Percentiles rank a stretch among this genome's conserved stretches.
Evolutionary conservation across 2,888 invertebrate genomes (phyloP).

Genomic region (Salpingus planirostris): DNA sequence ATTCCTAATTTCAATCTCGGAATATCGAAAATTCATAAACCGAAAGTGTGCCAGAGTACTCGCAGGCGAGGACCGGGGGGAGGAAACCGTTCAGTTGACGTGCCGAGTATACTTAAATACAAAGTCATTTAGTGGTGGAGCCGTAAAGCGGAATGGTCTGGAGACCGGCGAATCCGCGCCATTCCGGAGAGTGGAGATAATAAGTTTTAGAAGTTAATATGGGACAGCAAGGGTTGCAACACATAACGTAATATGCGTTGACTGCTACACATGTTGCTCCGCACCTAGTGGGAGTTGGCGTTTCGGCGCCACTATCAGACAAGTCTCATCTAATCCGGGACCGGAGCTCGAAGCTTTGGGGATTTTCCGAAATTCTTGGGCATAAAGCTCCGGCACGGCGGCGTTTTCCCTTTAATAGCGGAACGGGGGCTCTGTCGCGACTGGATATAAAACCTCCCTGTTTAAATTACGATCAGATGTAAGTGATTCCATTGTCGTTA

Average conservation of each 20-base stretch:
- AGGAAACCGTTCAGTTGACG: not conserved
- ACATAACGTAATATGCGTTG: conserved; percentile 27
- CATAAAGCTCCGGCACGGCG: conserved; percentile 30
- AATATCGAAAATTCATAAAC: no score
- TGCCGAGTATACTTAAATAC: conserved; percentile 7
- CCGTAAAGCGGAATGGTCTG: conserved; percentile 6
- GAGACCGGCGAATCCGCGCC: conserved; percentile 11
- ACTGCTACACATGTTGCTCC: conserved; percentile 32
- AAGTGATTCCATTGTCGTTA: conserved; percentile 20
- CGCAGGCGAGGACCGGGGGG: no score
- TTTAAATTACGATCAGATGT: conserved; percentile 25
- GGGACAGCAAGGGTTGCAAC: conserved; percentile 14
- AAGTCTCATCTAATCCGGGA: conserved; percentile 36
- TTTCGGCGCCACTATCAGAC: conserved; percentile 21
- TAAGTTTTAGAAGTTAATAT: conserved; percentile 18
- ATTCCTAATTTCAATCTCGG: no score
- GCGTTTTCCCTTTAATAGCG: conserved; percentile 25
- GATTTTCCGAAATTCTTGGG: conserved; percentile 38
- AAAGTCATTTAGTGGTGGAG: conserved; percentile 7
- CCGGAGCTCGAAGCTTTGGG: conserved; percentile 35
- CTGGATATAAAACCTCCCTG: conserved; percentile 29
- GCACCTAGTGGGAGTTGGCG: conserved; percentile 19
- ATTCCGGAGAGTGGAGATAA: conserved; percentile 15
- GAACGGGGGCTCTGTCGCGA: conserved; percentile 25
- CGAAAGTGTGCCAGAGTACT: no score